phyloP scores from a whole-genome alignment of 2,888 invertebrate genomes.

The Tetheella fluctuosa region DNA sequence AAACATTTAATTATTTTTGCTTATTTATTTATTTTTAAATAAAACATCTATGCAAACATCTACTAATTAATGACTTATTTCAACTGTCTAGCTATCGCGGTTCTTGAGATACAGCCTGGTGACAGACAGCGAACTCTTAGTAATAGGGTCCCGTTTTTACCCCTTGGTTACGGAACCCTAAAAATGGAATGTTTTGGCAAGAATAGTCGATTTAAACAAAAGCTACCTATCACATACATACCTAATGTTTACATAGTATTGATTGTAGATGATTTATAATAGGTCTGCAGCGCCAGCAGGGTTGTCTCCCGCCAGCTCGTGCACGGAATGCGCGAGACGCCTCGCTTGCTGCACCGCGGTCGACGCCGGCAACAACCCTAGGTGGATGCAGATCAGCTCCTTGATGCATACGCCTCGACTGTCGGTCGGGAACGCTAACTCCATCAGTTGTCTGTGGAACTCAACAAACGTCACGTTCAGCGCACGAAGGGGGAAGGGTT shows the following conservation, averaged over 20 bases:
- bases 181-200: neutral
- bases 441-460: conserved; percentile 62
- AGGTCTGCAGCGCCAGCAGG: conserved; percentile 76
- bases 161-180: too few species aligned
- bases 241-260: conserved; percentile 3
- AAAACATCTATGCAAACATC: too few species aligned
- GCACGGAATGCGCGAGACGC: conserved; percentile 91
- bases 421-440: conserved; percentile 71
- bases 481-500: too few species aligned
- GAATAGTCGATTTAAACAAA: neutral
- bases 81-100: too few species aligned
- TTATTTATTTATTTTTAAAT: too few species aligned
- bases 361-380: conserved; percentile 91
- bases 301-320: conserved; percentile 86
- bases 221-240: conserved; percentile 18
- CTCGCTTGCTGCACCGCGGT: conserved; percentile 93
- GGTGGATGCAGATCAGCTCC: conserved; percentile 93
- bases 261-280: conserved; percentile 37
- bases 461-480: neutral
- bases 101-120: too few species aligned
- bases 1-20: too few species aligned
- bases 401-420: conserved; percentile 65
- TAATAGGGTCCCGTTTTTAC: too few species aligned
- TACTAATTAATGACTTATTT: neutral
- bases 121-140: too few species aligned